Base-by-base conservation (phyloP, 2,888 invertebrate species). In the Rhopalosiphum nymphaeae region DNA sequence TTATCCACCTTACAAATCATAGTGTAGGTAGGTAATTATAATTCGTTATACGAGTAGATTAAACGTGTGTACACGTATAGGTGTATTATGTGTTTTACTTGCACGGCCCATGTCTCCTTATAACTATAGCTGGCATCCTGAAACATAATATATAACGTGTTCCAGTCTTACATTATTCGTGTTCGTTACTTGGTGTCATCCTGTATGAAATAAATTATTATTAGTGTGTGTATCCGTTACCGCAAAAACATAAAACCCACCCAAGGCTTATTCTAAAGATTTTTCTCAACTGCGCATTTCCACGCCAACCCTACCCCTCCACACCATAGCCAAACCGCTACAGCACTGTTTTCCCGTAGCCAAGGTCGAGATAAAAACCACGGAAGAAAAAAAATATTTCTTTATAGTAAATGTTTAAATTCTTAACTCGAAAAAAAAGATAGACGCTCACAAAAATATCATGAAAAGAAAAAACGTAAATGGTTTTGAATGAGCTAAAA, bases 281-380 rank as follows among this genome's bases (percentile, higher is more conserved):
- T 89, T 89, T 89, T 89, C 53, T 89, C 88, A 26, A 56, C 88
- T 89, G 88, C 56, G 26, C 42, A 67, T 36, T 67, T 36, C 36
- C 67, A 36, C 36, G 36, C 67, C 36, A 67, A 16, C 67, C 67
- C 67, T 36, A 5, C n/a, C n/a, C 16, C n/a, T 61, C n/a, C 61
- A n/a, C n/a, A 3, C 36, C 36, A 16, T 26, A 36, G n/a, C 5
- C 67, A 36, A 7, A 67, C n/a, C 16, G 16, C n/a, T 7, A 7
- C n/a, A 67, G 7, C 36, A 36, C 67, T 16, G 36, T 36, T 67
- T 36, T 67, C 2, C 7, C 67, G 67, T 16, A 67, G 36, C 36
- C 67, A 67, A 67, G 67, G 67, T 36, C 67, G 36, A 67, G 36
- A 67, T n/a, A 67, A 36, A 36, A 67, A 67, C 67, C 1, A 10